These are phyloP conservation scores for Thalpophila matura DNA, from an alignment of 2,888 invertebrate species.

Conservation along the genomic window DNA sequence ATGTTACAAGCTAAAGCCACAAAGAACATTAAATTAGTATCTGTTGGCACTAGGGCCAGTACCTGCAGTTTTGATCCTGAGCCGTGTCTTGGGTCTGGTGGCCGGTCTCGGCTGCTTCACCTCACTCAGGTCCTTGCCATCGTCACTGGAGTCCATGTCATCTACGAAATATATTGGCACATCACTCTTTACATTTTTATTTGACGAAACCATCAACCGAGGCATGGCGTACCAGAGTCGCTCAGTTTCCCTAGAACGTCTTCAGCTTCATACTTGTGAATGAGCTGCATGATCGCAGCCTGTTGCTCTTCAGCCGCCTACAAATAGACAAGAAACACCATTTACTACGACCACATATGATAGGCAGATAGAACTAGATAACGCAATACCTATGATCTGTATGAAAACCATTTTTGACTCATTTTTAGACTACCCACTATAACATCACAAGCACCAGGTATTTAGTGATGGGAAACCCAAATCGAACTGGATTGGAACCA, in stretches of 20 bases:
- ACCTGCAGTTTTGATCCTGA: constrained; percentile 91
- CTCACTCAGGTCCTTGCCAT: constrained; percentile 75
- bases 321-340: too few relatives aligned
- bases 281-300: constrained; percentile 89
- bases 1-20: too few relatives aligned
- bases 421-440: too few relatives aligned
- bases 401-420: too few relatives aligned
- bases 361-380: too few relatives aligned
- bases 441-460: too few relatives aligned
- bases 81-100: constrained; percentile 86
- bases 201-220: too few relatives aligned
- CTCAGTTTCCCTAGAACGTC: constrained; percentile 88
- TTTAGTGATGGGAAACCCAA: too few relatives aligned
- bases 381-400: too few relatives aligned
- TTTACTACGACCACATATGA: too few relatives aligned
- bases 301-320: constrained; percentile 94
- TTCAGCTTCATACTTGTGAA: constrained; percentile 90
- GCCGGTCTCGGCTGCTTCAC: constrained; percentile 80
- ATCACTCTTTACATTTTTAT: not conserved
- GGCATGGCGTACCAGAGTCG: constrained; percentile 78
- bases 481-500: too few relatives aligned
- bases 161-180: constrained; percentile 65
- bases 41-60: not conserved
- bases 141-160: constrained; percentile 81
- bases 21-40: too few relatives aligned